Evolutionary conservation across 2,113 vertebrate genomes (phyloP).

Genomic region (Nannobrachium achirus): DNA sequence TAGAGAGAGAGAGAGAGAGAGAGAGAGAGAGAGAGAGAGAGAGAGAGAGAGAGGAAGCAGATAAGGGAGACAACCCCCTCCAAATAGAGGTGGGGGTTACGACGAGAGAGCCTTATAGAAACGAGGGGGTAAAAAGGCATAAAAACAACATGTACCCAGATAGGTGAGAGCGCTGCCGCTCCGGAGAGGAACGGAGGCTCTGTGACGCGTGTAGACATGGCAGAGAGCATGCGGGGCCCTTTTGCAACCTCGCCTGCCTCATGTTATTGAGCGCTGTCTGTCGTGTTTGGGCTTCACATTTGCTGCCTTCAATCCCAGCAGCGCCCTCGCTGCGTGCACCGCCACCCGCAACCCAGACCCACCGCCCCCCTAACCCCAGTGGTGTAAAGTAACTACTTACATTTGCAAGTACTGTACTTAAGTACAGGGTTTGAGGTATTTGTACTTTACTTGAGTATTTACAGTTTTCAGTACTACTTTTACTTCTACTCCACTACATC

Average conservation of each 20-base stretch:
- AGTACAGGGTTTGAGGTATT: no score
- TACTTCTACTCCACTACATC: no score
- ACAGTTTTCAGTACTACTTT: no score
- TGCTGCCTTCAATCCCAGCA: slow-evolving; percentile 15
- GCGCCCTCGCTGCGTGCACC: neutral
- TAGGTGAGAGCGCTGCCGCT: neutral
- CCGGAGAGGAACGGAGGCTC: neutral
- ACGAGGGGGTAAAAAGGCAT: neutral
- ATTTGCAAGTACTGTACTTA: no score
- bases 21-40: slow-evolving; percentile 33
- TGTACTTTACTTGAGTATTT: no score
- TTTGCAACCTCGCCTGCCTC: neutral
- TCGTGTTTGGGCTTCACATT: slow-evolving; percentile 6
- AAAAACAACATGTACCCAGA: neutral
- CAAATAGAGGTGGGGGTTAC: slow-evolving; percentile 23
- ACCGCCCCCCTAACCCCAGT: neutral
- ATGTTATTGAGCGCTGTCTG: neutral
- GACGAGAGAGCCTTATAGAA: neutral
- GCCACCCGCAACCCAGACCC: neutral
- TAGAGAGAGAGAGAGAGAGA: slow-evolving; percentile 39
- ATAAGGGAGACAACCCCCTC: neutral
- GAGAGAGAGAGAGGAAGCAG: slow-evolving; percentile 25
- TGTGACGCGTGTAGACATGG: slow-evolving; percentile 18
- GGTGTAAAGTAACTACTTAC: no score
- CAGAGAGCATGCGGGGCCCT: neutral